Conservation (phyloP, 92 coral and sea anemone genomes). For the Heliopora coerulea region DNA sequence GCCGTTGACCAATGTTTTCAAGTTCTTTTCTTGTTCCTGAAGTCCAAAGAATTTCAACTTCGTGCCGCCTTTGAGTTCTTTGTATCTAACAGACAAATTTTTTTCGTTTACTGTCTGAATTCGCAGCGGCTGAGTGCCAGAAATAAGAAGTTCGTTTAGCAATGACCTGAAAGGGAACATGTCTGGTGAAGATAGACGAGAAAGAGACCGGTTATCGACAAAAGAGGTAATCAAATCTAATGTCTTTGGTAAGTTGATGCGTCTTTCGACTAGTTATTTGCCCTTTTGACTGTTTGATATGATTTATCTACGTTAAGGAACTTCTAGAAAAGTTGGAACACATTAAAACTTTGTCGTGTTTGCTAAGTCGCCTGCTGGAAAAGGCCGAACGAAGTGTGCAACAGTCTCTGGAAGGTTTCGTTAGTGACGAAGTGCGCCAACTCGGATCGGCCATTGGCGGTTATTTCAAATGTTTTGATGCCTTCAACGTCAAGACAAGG, state of each 20-base stretch:
- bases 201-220: background rate
- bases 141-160: too few species aligned
- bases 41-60: too few species aligned
- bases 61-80: too few species aligned
- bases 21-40: too few species aligned
- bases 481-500: slow-evolving; percentile 62
- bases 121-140: too few species aligned
- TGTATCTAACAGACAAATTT: too few species aligned
- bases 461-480: slow-evolving; percentile 53
- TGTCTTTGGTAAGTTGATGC: too few species aligned
- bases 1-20: too few species aligned
- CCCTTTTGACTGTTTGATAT: too few species aligned
- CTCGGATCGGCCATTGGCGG: slow-evolving; percentile 68
- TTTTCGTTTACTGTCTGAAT: too few species aligned
- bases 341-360: slow-evolving; percentile 52
- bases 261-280: too few species aligned
- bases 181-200: background rate
- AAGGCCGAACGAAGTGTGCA: slow-evolving; percentile 59
- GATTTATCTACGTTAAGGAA: slow-evolving; percentile 7
- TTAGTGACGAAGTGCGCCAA: slow-evolving; percentile 59
- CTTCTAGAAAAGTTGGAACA: slow-evolving; percentile 35
- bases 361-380: slow-evolving; percentile 45
- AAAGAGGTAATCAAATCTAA: background rate
- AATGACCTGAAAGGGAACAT: background rate
- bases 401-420: slow-evolving; percentile 62